A percentile compares a stretch with the other conserved stretches of the same genome.
Evolutionary conservation across 2,113 vertebrate genomes (phyloP).

Genomic region (Odocoileus virginianus): DNA sequence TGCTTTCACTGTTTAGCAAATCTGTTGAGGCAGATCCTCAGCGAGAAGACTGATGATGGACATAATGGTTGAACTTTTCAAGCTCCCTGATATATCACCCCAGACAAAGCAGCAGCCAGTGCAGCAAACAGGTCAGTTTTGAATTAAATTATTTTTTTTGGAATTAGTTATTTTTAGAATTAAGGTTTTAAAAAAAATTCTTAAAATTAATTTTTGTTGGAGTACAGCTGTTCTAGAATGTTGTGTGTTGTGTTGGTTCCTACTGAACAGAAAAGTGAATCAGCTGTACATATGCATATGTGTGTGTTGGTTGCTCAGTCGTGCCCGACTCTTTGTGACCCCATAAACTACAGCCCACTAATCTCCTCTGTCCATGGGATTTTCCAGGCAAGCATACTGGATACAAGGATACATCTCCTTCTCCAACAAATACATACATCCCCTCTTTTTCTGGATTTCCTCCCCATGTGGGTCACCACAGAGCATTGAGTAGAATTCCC

Average conservation of each 20-base stretch:
- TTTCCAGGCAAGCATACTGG: not conserved
- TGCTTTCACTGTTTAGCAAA: not conserved
- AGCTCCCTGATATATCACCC: not conserved
- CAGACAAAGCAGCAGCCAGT: not conserved
- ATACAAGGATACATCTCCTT: not conserved
- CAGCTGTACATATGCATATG: not conserved
- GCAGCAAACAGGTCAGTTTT: not conserved
- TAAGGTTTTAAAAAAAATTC: not conserved
- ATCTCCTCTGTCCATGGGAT: not conserved
- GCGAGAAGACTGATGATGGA: not conserved
- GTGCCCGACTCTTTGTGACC: not conserved
- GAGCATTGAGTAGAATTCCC: not conserved
- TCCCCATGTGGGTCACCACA: not conserved
- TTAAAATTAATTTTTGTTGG: not conserved
- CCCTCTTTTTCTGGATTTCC: not conserved
- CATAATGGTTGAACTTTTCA: not conserved
- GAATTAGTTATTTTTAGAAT: not conserved
- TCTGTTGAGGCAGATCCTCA: not conserved
- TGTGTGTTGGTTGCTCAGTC: not conserved
- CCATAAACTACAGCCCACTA: not conserved
- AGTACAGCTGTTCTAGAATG: not conserved
- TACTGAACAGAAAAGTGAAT: not conserved
- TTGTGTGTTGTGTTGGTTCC: not conserved
- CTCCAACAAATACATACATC: not conserved
- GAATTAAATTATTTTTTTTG: not conserved